phyloP scores from a whole-genome alignment of 2,113 vertebrate genomes.

The cattle (Bos taurus) region DNA sequence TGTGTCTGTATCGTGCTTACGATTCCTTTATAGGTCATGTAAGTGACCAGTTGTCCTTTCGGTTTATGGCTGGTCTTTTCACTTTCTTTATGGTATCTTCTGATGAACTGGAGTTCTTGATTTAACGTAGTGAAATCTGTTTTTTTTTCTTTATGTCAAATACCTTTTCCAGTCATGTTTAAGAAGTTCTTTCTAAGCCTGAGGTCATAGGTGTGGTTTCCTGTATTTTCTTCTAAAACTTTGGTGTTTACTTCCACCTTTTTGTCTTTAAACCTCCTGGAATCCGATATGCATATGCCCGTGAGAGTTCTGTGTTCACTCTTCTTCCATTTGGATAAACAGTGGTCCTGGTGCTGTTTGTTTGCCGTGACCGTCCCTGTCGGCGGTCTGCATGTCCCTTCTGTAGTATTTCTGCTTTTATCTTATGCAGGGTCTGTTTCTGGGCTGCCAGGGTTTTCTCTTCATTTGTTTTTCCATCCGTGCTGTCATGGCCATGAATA shows the following conservation, averaged over 20 bases:
- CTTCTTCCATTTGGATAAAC: not conserved
- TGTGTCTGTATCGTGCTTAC: accelerated
- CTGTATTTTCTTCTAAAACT: not conserved
- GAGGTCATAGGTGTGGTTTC: not conserved
- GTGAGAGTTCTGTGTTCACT: not conserved
- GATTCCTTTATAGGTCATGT: not conserved
- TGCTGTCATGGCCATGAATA: too few relatives aligned
- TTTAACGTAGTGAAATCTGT: not conserved
- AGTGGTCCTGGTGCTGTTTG: too few relatives aligned
- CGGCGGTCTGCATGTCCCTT: not conserved
- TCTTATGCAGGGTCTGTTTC: not conserved
- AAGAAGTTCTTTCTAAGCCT: not conserved
- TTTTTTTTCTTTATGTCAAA: not conserved
- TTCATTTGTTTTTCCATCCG: not conserved
- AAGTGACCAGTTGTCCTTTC: not conserved
- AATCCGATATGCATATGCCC: accelerated
- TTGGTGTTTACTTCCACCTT: not conserved
- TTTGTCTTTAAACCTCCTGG: not conserved
- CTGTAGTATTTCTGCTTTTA: accelerated
- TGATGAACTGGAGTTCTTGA: not conserved
- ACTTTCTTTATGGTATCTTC: not conserved
- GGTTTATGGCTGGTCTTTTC: not conserved
- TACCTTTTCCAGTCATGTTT: not conserved
- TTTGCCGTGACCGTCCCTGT: not conserved
- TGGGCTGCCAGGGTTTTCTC: not conserved